Evolutionary conservation across 2,888 invertebrate genomes (phyloP).

Genomic region (Clivina fossor): DNA sequence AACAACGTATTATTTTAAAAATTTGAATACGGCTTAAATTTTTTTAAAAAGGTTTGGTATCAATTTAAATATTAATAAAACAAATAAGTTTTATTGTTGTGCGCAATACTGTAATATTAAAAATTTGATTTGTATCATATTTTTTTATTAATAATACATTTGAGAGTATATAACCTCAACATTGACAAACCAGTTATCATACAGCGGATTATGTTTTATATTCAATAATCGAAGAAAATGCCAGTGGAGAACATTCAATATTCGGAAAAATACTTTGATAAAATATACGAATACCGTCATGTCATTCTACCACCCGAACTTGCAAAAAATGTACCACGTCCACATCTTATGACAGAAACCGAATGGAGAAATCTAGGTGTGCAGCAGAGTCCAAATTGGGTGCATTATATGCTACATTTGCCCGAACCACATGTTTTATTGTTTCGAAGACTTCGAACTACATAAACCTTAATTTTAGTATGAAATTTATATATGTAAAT

Average conservation of each 20-base stretch:
- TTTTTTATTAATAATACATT: too few relatives aligned
- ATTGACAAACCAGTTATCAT: too few relatives aligned
- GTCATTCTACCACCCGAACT: slow-evolving; percentile 86
- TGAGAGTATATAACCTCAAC: too few relatives aligned
- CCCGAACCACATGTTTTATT: slow-evolving; percentile 89
- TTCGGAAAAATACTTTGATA: slow-evolving; percentile 88
- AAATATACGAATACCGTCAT: slow-evolving; percentile 88
- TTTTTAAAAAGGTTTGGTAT: too few relatives aligned
- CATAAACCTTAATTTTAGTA: neutral
- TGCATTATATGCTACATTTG: slow-evolving; percentile 88
- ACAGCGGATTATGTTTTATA: too few relatives aligned
- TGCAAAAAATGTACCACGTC: slow-evolving; percentile 81
- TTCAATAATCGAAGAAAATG: too few relatives aligned
- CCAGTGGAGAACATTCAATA: slow-evolving; percentile 85
- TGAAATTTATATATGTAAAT: neutral
- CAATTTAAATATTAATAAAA: too few relatives aligned
- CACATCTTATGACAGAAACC: slow-evolving; percentile 89
- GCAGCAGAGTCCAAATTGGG: slow-evolving; percentile 90
- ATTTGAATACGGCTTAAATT: too few relatives aligned
- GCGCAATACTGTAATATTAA: too few relatives aligned
- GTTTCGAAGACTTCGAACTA: slow-evolving; percentile 62
- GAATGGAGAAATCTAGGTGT: slow-evolving; percentile 95
- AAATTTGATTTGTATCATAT: too few relatives aligned
- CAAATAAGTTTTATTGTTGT: too few relatives aligned
- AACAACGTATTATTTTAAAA: too few relatives aligned